Base-by-base conservation (phyloP, 2,797 vertebrate species). In the Emydoidea blandingii region DNA sequence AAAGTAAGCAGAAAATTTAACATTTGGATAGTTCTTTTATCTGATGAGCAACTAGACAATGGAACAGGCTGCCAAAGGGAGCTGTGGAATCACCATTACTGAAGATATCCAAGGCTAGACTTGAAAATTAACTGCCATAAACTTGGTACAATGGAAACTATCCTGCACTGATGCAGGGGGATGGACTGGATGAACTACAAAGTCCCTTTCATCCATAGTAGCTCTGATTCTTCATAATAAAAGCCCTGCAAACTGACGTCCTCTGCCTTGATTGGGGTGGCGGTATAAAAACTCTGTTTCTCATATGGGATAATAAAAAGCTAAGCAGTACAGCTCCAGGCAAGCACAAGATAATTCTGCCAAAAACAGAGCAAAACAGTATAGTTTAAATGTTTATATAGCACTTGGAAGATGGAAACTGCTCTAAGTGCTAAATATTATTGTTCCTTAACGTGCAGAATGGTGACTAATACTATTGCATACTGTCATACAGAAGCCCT, bases 391-490 rank as follows among this genome's bases (percentile, higher is more conserved):
- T 93, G 41, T 94, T 89, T 94, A 44, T 79, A 72, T 94, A 89
- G 62, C 85, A 93, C 81, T 94, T 95, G 80, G 87, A 96, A 94
- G 90, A 62, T 91, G 57, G 78, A 92, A 94, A 95, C 95, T 94
- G 80, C 89, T 96, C 52, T 19, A 81, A 95, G 53, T 3, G 6
- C 94, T 95, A 96, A 96, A 94, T 97, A 95, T 96, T 96, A 80
- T 62, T 92, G 93, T 94, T 96, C 92, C 90, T 89, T 96, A 93
- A 96, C 85, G 83, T 86, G 94, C 88, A 94, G 90, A 95, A 93
- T 0, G 2, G 65, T 97, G 95, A 97, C 92, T 95, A 97, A 97
- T 94, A 54, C 83, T 95, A 92, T 94, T 96, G 92, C 82, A 80
- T 92, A 87, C 91, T 95, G 89, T 95, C 91, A 93, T 85, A 93